A percentile compares a stretch with the other conserved stretches of the same genome.
phyloP scores from a whole-genome alignment of 2,797 vertebrate genomes.

The Sardinella longiceps region DNA sequence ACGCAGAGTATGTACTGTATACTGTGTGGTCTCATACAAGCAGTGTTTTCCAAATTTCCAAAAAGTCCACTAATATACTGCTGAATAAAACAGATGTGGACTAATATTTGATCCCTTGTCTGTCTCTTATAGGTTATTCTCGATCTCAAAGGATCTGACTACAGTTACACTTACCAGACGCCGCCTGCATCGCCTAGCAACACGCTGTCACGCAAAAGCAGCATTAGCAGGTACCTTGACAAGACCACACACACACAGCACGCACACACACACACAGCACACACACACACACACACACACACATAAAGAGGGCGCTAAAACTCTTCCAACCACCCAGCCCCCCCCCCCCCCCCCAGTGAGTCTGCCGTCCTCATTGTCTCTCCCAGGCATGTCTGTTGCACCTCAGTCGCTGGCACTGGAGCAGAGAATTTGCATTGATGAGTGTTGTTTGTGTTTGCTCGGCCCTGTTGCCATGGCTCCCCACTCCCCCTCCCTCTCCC shows the following conservation, averaged over 20 bases:
- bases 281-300: neutral
- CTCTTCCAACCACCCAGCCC: too few relatives aligned
- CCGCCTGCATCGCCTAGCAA: constrained; percentile 82
- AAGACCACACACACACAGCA: neutral
- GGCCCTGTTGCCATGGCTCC: too few relatives aligned
- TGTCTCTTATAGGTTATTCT: constrained; percentile 74
- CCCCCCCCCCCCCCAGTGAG: too few relatives aligned
- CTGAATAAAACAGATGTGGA: neutral
- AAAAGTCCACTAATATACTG: neutral
- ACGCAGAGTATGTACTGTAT: neutral
- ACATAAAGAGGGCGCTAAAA: too few relatives aligned
- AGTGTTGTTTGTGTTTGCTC: too few relatives aligned
- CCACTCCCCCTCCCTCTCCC: too few relatives aligned
- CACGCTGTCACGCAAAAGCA: constrained; percentile 82
- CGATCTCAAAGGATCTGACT: constrained; percentile 82
- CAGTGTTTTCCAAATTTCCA: too few relatives aligned
- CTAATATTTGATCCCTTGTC: neutral
- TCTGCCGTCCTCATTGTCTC: too few relatives aligned
- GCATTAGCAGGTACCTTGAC: constrained; percentile 77
- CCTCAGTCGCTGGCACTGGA: too few relatives aligned
- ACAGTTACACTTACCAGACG: constrained; percentile 81
- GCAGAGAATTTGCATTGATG: too few relatives aligned
- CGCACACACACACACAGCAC: neutral
- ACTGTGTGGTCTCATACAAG: too few relatives aligned
- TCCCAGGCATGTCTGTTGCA: too few relatives aligned